Conservation (phyloP, 2,113 vertebrate genomes). For the Todiramphus saurophagus region DNA sequence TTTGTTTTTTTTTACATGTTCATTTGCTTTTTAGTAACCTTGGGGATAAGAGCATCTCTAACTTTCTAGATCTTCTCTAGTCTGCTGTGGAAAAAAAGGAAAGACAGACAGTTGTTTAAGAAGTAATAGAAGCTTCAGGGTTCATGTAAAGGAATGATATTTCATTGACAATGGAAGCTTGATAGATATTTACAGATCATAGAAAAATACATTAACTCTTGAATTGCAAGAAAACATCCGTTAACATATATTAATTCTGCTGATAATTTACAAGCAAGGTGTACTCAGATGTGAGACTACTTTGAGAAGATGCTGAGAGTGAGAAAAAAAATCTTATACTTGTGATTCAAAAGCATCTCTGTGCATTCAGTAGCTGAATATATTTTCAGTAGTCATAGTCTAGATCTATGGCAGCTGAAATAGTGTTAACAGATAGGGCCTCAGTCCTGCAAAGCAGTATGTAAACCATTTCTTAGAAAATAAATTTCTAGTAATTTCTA, state of each 20-base stretch:
- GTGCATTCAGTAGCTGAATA: not conserved
- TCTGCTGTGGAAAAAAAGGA: not conserved
- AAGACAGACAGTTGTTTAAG: not conserved
- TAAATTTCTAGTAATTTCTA: conserved; percentile 11
- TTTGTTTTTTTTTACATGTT: not conserved
- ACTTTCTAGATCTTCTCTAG: not conserved
- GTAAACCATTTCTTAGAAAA: not conserved
- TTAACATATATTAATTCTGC: not conserved
- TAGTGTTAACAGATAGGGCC: not conserved
- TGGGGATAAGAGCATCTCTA: not conserved
- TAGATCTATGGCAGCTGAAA: not conserved
- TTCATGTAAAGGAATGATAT: not conserved
- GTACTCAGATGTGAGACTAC: not conserved
- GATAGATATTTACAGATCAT: not conserved
- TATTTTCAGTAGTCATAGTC: not conserved
- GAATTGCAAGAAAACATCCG: not conserved
- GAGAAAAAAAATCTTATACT: not conserved
- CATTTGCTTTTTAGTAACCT: not conserved
- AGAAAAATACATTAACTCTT: not conserved
- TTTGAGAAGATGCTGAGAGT: not conserved
- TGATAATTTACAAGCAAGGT: not conserved
- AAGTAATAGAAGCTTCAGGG: too few relatives aligned
- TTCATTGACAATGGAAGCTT: not conserved
- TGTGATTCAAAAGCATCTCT: not conserved
- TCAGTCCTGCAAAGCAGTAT: not conserved